Percentiles rank a stretch among this genome's conserved stretches.
phyloP scores from a whole-genome alignment of 2,113 vertebrate species.

The Megatriorchis doriae region DNA sequence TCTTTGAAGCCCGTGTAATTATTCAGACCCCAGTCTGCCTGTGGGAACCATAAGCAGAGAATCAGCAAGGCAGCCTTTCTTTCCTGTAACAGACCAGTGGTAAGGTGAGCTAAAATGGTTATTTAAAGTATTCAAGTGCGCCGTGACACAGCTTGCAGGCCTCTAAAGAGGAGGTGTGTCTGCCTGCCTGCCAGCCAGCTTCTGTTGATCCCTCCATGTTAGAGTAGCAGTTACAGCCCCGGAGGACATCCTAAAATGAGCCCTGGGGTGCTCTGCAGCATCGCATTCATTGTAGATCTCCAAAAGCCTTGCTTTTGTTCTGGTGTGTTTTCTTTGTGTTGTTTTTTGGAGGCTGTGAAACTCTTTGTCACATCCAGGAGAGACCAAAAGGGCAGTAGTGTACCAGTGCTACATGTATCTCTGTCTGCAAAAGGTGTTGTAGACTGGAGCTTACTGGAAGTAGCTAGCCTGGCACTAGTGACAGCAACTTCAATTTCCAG shows the following conservation, averaged over 20 bases:
- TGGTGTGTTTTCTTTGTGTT: background rate
- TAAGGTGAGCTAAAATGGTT: background rate
- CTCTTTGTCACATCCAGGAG: background rate
- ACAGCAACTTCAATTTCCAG: background rate
- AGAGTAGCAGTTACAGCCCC: background rate
- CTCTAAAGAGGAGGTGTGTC: background rate
- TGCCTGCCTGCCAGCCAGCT: background rate
- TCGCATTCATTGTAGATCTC: background rate
- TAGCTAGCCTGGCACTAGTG: background rate
- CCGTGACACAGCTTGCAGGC: background rate
- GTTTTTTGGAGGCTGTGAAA: background rate
- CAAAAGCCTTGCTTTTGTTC: background rate
- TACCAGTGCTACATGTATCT: rapidly evolving
- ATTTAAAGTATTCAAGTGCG: background rate
- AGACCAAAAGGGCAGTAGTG: background rate
- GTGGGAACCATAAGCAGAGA: background rate
- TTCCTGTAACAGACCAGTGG: background rate
- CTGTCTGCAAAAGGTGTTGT: background rate
- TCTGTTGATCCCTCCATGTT: rapidly evolving
- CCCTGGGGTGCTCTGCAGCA: background rate
- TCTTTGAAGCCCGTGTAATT: background rate
- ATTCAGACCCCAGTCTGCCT: background rate
- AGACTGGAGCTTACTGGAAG: background rate
- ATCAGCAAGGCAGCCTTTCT: background rate
- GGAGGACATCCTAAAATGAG: background rate